phyloP scores from a whole-genome alignment of 2,113 vertebrate species.

The Galemys pyrenaicus region DNA sequence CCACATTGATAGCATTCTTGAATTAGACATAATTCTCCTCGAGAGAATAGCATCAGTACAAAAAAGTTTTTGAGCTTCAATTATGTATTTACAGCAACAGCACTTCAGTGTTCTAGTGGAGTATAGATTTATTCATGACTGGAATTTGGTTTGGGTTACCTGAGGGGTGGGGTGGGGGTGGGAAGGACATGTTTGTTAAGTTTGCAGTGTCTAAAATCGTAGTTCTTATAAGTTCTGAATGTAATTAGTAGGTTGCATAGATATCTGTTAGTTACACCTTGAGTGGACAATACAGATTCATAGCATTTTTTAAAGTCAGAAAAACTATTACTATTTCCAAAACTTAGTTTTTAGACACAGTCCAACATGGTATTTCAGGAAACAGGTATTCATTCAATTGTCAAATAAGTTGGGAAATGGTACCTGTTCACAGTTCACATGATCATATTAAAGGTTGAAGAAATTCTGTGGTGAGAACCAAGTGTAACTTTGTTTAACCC shows the following conservation, averaged over 20 bases:
- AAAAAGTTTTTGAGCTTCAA: neutral
- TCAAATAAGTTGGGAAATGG: neutral
- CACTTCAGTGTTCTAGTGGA: neutral
- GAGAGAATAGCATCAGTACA: constrained; percentile 22
- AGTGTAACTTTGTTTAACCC: neutral
- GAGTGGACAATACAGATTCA: neutral
- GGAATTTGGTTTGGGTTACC: constrained; percentile 3
- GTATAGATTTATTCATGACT: constrained; percentile 6
- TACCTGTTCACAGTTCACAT: neutral
- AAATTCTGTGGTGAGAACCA: neutral
- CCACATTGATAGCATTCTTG: neutral
- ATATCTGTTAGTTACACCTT: neutral
- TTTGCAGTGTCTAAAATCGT: neutral
- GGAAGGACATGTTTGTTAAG: neutral
- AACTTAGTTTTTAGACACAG: constrained; percentile 35
- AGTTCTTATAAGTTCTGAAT: neutral
- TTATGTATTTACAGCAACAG: neutral
- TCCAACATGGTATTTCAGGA: neutral
- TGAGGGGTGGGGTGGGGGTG: neutral
- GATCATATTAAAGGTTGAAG: neutral
- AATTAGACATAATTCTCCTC: neutral
- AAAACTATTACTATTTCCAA: neutral
- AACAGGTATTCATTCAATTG: neutral
- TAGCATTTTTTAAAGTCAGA: constrained; percentile 1
- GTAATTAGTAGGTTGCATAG: constrained; percentile 17